phyloP scores from a whole-genome alignment of 2,888 invertebrate genomes.

The Spisula subtruncata region DNA sequence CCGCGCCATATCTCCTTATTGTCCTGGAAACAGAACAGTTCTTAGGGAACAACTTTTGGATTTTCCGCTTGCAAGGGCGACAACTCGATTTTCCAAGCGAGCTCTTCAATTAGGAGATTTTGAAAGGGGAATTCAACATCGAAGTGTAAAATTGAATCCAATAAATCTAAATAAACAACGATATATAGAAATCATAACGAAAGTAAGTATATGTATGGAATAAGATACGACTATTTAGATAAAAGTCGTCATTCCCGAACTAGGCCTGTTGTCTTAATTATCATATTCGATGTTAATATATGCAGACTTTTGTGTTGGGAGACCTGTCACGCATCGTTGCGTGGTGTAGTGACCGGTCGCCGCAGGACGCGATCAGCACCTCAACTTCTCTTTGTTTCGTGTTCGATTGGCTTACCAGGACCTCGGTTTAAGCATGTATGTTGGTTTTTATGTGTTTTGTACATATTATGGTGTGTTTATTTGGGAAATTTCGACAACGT shows the following conservation, averaged over 20 bases:
- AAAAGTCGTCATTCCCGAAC: neutral
- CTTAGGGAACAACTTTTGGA: neutral
- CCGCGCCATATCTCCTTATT: neutral
- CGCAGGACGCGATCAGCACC: conserved; percentile 44
- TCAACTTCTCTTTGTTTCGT: conserved; percentile 43
- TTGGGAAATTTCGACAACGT: conserved; percentile 10
- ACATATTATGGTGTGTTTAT: neutral
- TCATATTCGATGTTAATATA: conserved; percentile 59
- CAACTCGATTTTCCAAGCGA: conserved; percentile 40
- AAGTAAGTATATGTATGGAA: conserved; percentile 34
- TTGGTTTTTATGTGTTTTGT: conserved; percentile 1
- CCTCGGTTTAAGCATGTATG: neutral
- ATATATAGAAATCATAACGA: conserved; percentile 29
- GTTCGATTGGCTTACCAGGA: conserved; percentile 20
- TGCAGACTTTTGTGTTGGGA: conserved; percentile 55
- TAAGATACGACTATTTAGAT: neutral
- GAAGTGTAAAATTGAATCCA: conserved; percentile 48
- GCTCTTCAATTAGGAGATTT: conserved; percentile 45
- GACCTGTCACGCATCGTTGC: conserved; percentile 57
- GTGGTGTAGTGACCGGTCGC: conserved; percentile 49
- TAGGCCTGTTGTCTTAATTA: conserved; percentile 5
- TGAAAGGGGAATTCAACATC: conserved; percentile 52
- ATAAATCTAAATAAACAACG: conserved; percentile 40
- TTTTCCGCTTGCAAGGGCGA: conserved; percentile 37
- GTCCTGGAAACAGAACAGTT: neutral